Evolutionary conservation across 2,113 vertebrate genomes (phyloP).

Genomic region (Rafetus swinhoei): DNA sequence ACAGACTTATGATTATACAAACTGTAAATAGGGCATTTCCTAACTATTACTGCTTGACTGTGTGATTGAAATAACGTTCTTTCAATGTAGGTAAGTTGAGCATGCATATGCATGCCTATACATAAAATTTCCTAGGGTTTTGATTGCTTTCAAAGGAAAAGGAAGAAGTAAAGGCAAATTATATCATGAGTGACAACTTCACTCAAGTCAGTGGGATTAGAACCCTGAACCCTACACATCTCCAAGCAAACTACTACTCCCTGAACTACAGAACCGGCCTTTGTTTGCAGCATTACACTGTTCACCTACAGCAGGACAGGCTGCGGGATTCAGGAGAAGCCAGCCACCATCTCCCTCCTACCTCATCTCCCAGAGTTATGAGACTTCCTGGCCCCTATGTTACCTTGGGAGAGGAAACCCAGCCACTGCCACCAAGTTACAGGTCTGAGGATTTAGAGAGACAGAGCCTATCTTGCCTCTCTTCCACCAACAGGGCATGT

Average conservation of each 20-base stretch:
- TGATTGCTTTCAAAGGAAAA: neutral
- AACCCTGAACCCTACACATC: neutral
- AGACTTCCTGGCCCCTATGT: neutral
- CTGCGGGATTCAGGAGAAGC: neutral
- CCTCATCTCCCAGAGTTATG: neutral
- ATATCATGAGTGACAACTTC: neutral
- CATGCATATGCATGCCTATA: neutral
- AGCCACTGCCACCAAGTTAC: accelerated
- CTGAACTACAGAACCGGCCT: accelerated
- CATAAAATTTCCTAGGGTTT: neutral
- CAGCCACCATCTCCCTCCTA: neutral
- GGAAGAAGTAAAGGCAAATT: neutral
- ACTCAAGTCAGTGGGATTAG: neutral
- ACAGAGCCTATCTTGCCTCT: neutral
- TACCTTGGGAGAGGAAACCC: neutral
- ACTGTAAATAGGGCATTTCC: neutral
- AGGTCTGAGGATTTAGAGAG: neutral
- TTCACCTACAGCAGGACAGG: neutral
- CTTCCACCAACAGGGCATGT: neutral
- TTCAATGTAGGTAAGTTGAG: neutral
- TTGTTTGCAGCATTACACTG: neutral
- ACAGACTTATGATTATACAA: constrained; percentile 6
- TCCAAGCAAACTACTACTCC: neutral
- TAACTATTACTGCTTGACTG: neutral
- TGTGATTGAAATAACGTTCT: neutral